Conservation (phyloP, 2,797 vertebrate species). For the Sciurus vulgaris region DNA sequence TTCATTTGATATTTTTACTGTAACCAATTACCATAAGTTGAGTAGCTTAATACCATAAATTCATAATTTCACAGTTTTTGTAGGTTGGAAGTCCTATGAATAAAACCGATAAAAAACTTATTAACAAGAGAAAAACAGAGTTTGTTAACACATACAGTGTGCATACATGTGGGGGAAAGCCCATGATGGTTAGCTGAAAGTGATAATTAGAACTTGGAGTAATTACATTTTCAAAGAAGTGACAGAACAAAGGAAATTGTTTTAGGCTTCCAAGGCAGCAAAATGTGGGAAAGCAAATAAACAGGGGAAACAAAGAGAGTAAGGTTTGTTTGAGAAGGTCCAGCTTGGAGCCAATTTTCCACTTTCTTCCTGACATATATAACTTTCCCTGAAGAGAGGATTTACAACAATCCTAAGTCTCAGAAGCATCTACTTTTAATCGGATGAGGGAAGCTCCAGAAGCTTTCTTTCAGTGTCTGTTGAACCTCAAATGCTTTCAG, state of each 20-base stretch:
- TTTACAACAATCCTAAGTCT: neutral
- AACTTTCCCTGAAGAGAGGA: neutral
- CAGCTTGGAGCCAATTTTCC: neutral
- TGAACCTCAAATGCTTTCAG: neutral
- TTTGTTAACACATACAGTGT: neutral
- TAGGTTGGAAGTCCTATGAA: neutral
- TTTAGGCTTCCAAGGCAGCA: neutral
- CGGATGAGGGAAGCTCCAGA: neutral
- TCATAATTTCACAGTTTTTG: neutral
- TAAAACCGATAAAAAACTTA: neutral
- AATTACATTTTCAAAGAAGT: neutral
- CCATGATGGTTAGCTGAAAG: neutral
- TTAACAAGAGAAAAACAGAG: neutral
- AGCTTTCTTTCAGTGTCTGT: neutral
- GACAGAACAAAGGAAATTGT: too few species aligned
- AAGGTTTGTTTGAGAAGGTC: neutral
- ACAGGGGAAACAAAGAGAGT: neutral
- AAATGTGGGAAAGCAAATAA: neutral
- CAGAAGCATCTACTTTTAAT: neutral
- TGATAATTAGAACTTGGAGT: neutral
- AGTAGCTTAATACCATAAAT: neutral
- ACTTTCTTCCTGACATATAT: neutral
- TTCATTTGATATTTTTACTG: neutral
- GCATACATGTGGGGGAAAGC: too few species aligned
- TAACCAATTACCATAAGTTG: neutral